Evolutionary conservation across 2,888 invertebrate genomes (phyloP).

Genomic region (Terebella lapidaria): DNA sequence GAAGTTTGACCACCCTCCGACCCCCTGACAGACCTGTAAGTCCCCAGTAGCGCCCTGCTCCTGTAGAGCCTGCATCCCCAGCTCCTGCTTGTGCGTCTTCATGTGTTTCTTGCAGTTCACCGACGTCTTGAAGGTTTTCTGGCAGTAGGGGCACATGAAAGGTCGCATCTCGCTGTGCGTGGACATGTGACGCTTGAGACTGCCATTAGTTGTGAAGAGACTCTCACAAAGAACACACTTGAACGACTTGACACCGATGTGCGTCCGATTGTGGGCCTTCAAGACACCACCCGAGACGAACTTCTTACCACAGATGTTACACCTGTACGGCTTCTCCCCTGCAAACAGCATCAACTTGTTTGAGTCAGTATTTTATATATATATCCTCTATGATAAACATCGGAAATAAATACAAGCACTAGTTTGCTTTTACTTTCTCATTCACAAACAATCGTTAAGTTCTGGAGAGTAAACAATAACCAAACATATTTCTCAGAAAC

Average conservation of each 20-base stretch:
- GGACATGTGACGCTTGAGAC: slow-evolving; percentile 72
- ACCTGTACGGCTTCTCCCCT: slow-evolving; percentile 55
- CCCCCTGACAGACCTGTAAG: no score
- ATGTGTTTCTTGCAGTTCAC: slow-evolving; percentile 65
- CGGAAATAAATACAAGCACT: no score
- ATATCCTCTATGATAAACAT: no score
- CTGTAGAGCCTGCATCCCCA: slow-evolving; percentile 50
- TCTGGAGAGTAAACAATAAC: no score
- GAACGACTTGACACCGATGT: slow-evolving; percentile 58
- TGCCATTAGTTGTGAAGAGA: slow-evolving; percentile 64
- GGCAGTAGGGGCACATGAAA: slow-evolving; percentile 61
- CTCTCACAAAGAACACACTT: slow-evolving; percentile 64
- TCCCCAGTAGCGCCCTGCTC: no score
- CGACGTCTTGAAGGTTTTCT: slow-evolving; percentile 60
- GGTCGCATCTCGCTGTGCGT: slow-evolving; percentile 60
- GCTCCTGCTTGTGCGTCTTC: slow-evolving; percentile 59
- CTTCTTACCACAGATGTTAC: slow-evolving; percentile 49
- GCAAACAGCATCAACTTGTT: slow-evolving; percentile 28
- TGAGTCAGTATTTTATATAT: no score
- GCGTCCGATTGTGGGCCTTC: slow-evolving; percentile 60
- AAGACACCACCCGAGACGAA: slow-evolving; percentile 60
- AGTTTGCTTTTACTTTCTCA: no score
- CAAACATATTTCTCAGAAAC: no score
- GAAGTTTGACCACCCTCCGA: no score
- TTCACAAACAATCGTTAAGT: no score